Base-by-base conservation (phyloP, 1,140 invertebrate genomes). In the Cryptotermes secundus region DNA sequence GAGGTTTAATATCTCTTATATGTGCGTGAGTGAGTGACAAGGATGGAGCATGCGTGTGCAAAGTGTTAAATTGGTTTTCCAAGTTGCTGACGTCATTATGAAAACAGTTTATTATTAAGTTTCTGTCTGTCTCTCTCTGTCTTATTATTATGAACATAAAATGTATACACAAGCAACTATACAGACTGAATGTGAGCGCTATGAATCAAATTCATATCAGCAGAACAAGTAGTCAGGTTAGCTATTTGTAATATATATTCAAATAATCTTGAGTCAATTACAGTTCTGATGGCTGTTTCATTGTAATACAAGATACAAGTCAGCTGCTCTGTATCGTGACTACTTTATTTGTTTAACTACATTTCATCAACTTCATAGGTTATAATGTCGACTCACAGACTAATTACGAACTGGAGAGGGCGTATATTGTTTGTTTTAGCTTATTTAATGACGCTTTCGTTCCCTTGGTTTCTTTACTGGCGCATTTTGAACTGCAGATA, bases 61-160 rank as follows among this genome's bases (percentile, higher is more conserved):
- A 81, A 45, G 42, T 81, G 80, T 81, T 81, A 81, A 45, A 81
- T 81, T 81, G 80, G 42, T 81, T 81, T 81, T 81, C 80, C 35
- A 36, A 81, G 34, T 81, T 38, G 42, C 80, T 81, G 80, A 81
- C 80, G 35, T 81, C 80, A 81, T 81, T 38, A 81, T 35, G 80
- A 81, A 45, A 81, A 81, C 80, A 81, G 80, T 45, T 81, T 36
- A 81, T 36, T 81, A 72, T 72, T 72, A 72, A 72, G 59, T 72
- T 72, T 72, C 26, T 72, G n/a, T 31, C 59, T n/a, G 0, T 31
- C 59, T 31, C 59, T 31, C 4, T 59, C 53, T 59, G 22, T 59
- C 26, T 72, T 31, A 31, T 72, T 72, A 31, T 72, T 72, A 72
- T n/a, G 7, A 72, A 72, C 59, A 72, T 72, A 72, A 72, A 72